phyloP scores from a whole-genome alignment of 2,113 vertebrate species.

The Xiphorhynchus elegans region DNA sequence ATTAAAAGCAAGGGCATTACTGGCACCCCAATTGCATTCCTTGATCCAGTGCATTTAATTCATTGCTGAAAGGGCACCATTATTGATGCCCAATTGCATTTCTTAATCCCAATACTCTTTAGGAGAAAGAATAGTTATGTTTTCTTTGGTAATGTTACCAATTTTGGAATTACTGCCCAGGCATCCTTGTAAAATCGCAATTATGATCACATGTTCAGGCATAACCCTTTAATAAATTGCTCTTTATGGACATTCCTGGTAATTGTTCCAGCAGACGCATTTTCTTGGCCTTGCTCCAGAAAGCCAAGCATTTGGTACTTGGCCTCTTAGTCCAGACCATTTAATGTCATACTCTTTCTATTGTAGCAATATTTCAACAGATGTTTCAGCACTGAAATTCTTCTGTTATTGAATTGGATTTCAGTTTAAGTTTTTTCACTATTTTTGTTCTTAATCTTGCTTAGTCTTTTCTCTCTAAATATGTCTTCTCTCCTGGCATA shows the following conservation, averaged over 20 bases:
- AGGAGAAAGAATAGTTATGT: neutral
- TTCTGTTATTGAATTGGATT: neutral
- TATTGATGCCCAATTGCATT: neutral
- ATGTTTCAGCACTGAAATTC: neutral
- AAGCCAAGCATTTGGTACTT: neutral
- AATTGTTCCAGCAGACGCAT: neutral
- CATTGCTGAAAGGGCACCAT: neutral
- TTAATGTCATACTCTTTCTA: neutral
- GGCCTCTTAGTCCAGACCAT: neutral
- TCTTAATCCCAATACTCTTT: neutral
- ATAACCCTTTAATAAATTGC: neutral
- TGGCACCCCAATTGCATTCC: neutral
- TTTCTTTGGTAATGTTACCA: neutral
- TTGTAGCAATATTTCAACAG: neutral
- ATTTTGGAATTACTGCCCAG: neutral
- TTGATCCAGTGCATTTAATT: neutral
- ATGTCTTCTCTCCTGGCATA: neutral
- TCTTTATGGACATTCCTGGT: neutral
- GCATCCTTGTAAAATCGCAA: neutral
- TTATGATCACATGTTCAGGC: neutral
- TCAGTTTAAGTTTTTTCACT: neutral
- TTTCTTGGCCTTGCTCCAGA: neutral
- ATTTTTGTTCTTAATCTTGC: neutral
- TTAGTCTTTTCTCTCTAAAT: neutral
- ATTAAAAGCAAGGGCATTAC: neutral